A percentile compares a stretch with the other conserved stretches of the same genome.
Conservation (phyloP, 2,888 invertebrate species). For the Gnatocerus cornutus region DNA sequence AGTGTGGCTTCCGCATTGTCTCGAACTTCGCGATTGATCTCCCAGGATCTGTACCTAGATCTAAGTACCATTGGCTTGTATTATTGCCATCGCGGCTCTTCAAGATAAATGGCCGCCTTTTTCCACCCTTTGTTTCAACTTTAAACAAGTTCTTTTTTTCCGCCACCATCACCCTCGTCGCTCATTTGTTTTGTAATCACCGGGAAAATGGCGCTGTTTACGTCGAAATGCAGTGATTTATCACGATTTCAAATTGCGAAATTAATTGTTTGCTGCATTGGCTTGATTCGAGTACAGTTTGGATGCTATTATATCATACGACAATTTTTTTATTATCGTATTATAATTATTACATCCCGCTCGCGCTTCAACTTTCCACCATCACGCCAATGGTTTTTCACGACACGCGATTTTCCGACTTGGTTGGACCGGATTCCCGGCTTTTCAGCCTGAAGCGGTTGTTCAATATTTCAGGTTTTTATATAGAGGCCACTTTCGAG, state of each 20-base stretch:
- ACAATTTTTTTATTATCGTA: slow-evolving; percentile 10
- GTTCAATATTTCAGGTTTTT: slow-evolving; percentile 44
- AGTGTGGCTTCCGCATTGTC: slow-evolving; percentile 35
- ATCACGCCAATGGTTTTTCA: slow-evolving; percentile 28
- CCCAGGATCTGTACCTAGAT: slow-evolving; percentile 38
- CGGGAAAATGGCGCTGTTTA: slow-evolving; percentile 40
- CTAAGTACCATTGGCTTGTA: slow-evolving; percentile 40
- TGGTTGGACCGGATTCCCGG: slow-evolving; percentile 19
- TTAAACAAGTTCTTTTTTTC: slow-evolving; percentile 36
- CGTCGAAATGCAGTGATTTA: slow-evolving; percentile 39
- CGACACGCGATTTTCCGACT: slow-evolving; percentile 30
- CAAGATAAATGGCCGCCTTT: slow-evolving; percentile 39
- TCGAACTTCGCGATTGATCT: slow-evolving; percentile 35
- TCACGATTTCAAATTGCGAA: slow-evolving; percentile 43
- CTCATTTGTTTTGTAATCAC: slow-evolving; percentile 39
- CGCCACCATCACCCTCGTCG: slow-evolving; percentile 19
- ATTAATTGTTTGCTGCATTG: slow-evolving; percentile 41
- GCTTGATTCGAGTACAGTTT: slow-evolving; percentile 11
- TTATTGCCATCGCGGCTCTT: slow-evolving; percentile 29
- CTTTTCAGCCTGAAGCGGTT: slow-evolving; percentile 28
- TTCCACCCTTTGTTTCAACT: slow-evolving; percentile 36
- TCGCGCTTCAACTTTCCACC: slow-evolving; percentile 12
- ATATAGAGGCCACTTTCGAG: slow-evolving; percentile 40
- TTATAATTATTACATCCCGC: slow-evolving; percentile 7
- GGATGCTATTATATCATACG: slow-evolving; percentile 5